Evolutionary conservation across 2,113 vertebrate species (phyloP).

Genomic region (Lepisosteus oculatus): DNA sequence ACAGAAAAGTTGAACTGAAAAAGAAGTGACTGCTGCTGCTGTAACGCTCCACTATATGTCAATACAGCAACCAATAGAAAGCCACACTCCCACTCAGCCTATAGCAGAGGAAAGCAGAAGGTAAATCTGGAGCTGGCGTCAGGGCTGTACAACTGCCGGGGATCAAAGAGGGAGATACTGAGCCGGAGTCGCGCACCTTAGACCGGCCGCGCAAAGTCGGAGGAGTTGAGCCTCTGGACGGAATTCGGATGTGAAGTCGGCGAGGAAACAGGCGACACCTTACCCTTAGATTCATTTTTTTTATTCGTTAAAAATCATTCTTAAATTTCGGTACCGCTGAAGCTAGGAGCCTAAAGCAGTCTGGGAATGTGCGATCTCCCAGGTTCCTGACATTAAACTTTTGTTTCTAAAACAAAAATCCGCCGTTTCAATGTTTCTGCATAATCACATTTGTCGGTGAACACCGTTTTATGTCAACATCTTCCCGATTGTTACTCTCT

Average conservation of each 20-base stretch:
- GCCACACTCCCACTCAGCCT: constrained; percentile 19
- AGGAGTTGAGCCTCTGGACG: not conserved
- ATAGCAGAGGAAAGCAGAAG: constrained; percentile 23
- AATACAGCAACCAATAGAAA: constrained; percentile 23
- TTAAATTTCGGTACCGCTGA: not conserved
- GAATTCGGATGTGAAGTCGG: not conserved
- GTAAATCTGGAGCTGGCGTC: constrained; percentile 20
- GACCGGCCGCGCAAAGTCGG: not conserved
- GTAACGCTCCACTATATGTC: constrained; percentile 20
- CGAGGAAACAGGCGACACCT: not conserved
- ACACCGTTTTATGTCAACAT: no score
- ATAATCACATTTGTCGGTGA: no score
- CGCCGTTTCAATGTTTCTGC: no score
- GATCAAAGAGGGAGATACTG: constrained; percentile 7
- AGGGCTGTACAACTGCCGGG: constrained; percentile 1
- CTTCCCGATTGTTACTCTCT: no score
- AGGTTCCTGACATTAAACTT: no score
- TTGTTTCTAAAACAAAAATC: no score
- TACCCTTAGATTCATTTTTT: not conserved
- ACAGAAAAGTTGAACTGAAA: constrained; percentile 24
- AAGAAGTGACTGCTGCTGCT: constrained; percentile 13
- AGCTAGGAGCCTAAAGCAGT: not conserved
- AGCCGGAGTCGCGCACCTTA: not conserved
- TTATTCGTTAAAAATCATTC: not conserved
- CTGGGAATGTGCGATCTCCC: no score